Evolutionary conservation across 2,113 vertebrate species (phyloP), one percentile per base, ranked within the genome.

Genomic region (Dicrurus megarhynchus): DNA sequence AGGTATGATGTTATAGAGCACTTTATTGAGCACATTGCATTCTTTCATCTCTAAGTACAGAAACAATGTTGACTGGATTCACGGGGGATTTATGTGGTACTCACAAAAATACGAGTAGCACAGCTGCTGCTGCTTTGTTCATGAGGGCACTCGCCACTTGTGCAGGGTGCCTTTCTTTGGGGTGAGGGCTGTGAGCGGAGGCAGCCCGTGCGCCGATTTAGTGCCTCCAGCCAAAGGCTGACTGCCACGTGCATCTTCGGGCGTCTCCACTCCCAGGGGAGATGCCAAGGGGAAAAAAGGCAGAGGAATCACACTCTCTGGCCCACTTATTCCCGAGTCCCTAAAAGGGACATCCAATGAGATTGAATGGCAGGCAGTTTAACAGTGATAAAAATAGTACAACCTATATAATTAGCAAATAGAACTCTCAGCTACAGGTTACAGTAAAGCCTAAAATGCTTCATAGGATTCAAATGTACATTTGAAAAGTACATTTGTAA

Each of bases 371-470:
- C 88, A 95, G 84, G 80, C 88, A 88, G 56, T 97, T 95, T 89
- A 96, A 94, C 69, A n/a, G 16, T n/a, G 96, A 82, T 75, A 96
- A 96, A 97, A 96, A 96, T 96, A 96, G 93, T 96, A 33, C 80
- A 97, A 92, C 95, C 96, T 95, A 96, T 93, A 94, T 95, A 97
- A 97, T 96, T 95, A 95, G 90, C 80, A 93, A 94, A 95, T 96
- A 88, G 78, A 94, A 94, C 83, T 95, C 79, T 85, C 57, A 71
- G 85, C 83, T 90, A 95, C 96, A 96, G 84, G 93, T 90, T 95
- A 92, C 71, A 64, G 64, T 56, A 78, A 93, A 93, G n/a, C 32
- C 47, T 75, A 71, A 88, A 96, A 96, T 78, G 64, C 71, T 80
- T 93, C 74, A 26, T 11, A 75, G 56, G n/a, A 94, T 93, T 94